A percentile compares a stretch with the other conserved stretches of the same genome.
Conservation (phyloP, 1,140 invertebrate species). For the Tetramorium alpestre region DNA sequence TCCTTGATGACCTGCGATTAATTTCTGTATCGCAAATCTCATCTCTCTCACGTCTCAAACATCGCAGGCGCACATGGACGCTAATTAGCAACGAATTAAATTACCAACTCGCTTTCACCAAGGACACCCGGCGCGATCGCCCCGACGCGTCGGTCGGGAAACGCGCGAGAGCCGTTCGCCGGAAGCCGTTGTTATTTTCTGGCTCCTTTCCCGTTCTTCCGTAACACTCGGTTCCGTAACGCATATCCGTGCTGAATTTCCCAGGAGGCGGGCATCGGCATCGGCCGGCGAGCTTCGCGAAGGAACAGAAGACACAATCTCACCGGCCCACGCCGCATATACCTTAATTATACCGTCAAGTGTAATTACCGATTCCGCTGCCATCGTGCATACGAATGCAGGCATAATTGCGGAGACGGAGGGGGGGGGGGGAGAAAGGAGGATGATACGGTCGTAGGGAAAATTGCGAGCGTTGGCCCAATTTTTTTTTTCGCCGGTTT, state of each 20-base stretch:
- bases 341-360: constrained; percentile 37
- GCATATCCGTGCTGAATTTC: constrained; percentile 54
- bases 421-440: background rate
- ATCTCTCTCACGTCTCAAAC: constrained; percentile 19
- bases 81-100: constrained; percentile 67
- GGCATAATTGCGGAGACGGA: constrained; percentile 19
- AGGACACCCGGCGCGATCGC: constrained; percentile 63
- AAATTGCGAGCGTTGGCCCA: background rate
- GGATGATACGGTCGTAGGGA: background rate
- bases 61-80: constrained; percentile 45
- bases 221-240: constrained; percentile 36
- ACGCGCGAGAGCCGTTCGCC: constrained; percentile 42
- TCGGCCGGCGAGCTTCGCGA: background rate
- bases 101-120: constrained; percentile 70
- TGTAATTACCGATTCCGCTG: constrained; percentile 57
- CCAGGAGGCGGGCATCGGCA: constrained; percentile 1
- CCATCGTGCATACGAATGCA: constrained; percentile 12
- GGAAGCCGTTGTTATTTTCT: constrained; percentile 39
- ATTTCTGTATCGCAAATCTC: background rate
- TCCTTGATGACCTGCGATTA: background rate
- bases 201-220: constrained; percentile 25
- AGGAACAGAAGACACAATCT: constrained; percentile 4
- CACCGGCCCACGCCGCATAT: background rate
- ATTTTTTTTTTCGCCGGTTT: background rate
- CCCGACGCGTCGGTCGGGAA: background rate